Conservation (phyloP, 1,140 invertebrate genomes). For the Drosophila aff. region DNA sequence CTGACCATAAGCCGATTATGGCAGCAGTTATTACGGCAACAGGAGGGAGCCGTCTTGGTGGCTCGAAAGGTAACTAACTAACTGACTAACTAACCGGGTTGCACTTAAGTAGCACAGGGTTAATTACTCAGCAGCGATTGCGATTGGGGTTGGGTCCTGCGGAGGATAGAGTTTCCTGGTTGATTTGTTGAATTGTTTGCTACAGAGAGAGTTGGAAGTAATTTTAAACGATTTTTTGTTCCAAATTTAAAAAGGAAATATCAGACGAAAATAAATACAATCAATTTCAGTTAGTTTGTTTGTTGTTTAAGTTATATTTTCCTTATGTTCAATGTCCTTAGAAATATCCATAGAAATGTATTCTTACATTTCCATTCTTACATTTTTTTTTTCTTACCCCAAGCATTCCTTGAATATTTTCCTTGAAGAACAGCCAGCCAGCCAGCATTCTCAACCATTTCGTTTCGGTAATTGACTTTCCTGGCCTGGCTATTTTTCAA, state of each 20-base stretch:
- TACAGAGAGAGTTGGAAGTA: not conserved
- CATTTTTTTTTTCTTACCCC: not conserved
- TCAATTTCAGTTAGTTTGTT: not conserved
- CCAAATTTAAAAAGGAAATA: not conserved
- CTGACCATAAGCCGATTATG: slow-evolving; percentile 31
- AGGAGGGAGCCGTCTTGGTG: slow-evolving; percentile 7
- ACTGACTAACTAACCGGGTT: slow-evolving; percentile 13
- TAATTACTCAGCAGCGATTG: slow-evolving; percentile 15
- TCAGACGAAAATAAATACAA: not conserved
- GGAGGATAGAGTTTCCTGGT: not conserved
- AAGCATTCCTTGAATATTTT: not conserved
- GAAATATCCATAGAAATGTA: not conserved
- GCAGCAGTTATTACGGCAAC: slow-evolving; percentile 26
- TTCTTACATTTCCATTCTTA: not conserved
- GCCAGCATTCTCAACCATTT: not conserved
- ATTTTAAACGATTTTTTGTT: not conserved
- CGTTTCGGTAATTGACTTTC: slow-evolving; percentile 28
- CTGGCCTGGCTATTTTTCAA: slow-evolving; percentile 21
- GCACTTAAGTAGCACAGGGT: slow-evolving; percentile 16
- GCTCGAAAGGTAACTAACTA: slow-evolving; percentile 18
- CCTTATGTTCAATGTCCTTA: too few relatives aligned
- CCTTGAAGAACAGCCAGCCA: not conserved
- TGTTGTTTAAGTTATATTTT: not conserved
- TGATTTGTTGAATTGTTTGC: not conserved
- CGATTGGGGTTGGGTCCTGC: not conserved